Evolutionary conservation across 2,888 invertebrate species (phyloP).

Genomic region (Harpalus rufipes): DNA sequence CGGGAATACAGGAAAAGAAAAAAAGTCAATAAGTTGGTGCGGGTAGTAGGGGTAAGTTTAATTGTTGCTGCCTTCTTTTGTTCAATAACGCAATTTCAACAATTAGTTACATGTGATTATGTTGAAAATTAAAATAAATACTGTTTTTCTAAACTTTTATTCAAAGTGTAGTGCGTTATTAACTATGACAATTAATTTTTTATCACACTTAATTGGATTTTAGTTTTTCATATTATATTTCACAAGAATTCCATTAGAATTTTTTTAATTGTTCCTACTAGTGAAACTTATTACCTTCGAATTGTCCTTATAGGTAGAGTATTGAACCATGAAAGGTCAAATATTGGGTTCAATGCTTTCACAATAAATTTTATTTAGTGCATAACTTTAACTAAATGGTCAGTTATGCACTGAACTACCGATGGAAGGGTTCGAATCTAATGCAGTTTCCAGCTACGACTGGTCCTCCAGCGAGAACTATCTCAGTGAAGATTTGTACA

Average conservation of each 20-base stretch:
- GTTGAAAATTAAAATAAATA: conserved; percentile 15
- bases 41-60: conserved; percentile 53
- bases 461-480: conserved; percentile 53
- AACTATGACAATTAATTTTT: conserved; percentile 55
- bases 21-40: conserved; percentile 48
- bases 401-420: conserved; percentile 63
- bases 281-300: conserved; percentile 66
- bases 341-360: conserved; percentile 67
- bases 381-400: conserved; percentile 63
- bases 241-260: conserved; percentile 60
- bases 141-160: conserved; percentile 16
- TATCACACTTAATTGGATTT: conserved; percentile 57
- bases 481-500: conserved; percentile 61
- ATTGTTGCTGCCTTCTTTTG: conserved; percentile 48
- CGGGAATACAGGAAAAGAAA: conserved; percentile 26
- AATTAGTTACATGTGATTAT: conserved; percentile 31
- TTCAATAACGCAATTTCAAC: conserved; percentile 50
- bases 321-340: conserved; percentile 66
- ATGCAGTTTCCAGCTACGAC: conserved; percentile 43
- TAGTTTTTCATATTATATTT: conserved; percentile 58
- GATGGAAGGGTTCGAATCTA: conserved; percentile 62
- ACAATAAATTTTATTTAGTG: conserved; percentile 66
- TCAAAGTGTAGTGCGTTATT: conserved; percentile 17
- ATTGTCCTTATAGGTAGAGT: conserved; percentile 66
- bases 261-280: conserved; percentile 57